Evolutionary conservation across 1,140 invertebrate species (phyloP).

Genomic region (Orchestia grillus): DNA sequence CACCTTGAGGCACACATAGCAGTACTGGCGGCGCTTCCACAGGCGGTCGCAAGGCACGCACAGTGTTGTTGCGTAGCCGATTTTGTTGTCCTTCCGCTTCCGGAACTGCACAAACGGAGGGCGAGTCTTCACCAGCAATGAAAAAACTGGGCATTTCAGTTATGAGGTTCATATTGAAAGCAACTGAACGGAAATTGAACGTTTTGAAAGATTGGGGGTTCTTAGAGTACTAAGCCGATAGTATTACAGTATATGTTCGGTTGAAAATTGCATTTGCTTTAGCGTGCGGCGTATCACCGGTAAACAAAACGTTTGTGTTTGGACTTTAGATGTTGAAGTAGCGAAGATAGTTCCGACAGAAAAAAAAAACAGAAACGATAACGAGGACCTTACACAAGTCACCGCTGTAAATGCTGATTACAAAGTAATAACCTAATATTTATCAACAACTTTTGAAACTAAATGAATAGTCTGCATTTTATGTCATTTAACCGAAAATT

Average conservation of each 20-base stretch:
- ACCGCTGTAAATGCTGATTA: neutral
- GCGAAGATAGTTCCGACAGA: neutral
- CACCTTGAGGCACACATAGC: conserved; percentile 66
- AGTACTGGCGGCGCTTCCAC: conserved; percentile 67
- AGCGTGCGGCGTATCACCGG: too few species aligned
- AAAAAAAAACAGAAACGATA: neutral
- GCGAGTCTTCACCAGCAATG: neutral
- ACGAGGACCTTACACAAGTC: too few species aligned
- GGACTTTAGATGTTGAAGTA: too few species aligned
- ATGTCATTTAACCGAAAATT: neutral
- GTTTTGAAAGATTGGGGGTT: too few species aligned
- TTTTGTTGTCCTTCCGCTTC: conserved; percentile 74
- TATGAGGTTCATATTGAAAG: too few species aligned
- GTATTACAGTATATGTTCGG: too few species aligned
- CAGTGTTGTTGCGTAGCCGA: conserved; percentile 74
- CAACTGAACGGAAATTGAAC: too few species aligned
- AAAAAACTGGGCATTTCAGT: too few species aligned
- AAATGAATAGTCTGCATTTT: neutral
- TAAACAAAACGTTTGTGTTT: too few species aligned
- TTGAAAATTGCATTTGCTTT: too few species aligned
- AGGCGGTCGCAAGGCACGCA: conserved; percentile 75
- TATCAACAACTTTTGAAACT: neutral
- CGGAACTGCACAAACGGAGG: conserved; percentile 71
- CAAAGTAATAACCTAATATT: neutral
- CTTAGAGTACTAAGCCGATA: too few species aligned